A percentile compares a stretch with the other conserved stretches of the same genome.
These are phyloP conservation scores for Platanista minor DNA, from an alignment of 2,113 vertebrate species.

Conservation along the genomic window DNA sequence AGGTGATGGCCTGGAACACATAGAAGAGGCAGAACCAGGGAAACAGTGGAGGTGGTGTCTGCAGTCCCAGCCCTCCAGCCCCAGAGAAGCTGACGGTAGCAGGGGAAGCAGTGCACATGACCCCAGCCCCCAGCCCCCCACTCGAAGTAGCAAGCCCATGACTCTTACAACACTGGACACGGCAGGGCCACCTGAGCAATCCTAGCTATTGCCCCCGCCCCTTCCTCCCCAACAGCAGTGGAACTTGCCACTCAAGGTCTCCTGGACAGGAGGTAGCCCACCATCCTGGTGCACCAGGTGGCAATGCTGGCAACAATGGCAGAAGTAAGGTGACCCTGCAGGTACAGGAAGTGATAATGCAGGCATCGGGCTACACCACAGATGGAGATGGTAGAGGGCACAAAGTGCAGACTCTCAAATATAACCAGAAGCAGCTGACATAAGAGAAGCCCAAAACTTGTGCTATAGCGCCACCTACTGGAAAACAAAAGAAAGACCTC, in stretches of 20 bases:
- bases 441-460: not conserved
- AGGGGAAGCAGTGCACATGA: not conserved
- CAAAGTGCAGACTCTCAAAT: not conserved
- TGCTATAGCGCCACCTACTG: not conserved
- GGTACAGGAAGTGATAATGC: not conserved
- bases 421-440: not conserved
- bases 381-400: not conserved
- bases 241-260: not conserved
- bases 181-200: no score
- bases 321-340: not conserved
- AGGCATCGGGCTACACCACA: not conserved
- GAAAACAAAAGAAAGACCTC: not conserved
- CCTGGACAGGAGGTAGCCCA: not conserved
- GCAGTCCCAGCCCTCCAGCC: not conserved
- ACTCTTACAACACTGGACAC: not conserved
- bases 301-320: not conserved
- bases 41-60: no score
- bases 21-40: not conserved
- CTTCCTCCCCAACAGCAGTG: not conserved
- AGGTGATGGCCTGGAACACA: not conserved
- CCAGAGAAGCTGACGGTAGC: rapidly evolving
- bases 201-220: no score
- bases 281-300: not conserved
- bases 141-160: not conserved
- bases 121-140: not conserved